These are phyloP conservation scores for Lithodes maja DNA, from an alignment of 2,888 invertebrate genomes.

Conservation along the genomic window DNA sequence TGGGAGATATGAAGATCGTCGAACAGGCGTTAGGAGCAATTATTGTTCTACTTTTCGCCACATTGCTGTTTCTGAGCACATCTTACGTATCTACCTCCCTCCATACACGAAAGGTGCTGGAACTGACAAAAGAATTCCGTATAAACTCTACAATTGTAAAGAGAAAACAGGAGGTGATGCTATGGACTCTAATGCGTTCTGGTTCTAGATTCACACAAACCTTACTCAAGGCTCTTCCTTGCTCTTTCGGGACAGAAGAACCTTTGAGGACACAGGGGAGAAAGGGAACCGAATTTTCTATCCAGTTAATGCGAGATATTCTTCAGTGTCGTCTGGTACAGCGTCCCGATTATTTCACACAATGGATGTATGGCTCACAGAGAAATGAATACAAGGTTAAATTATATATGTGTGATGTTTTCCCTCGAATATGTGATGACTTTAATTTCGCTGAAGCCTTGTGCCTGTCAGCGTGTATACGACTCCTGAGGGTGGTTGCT, in stretches of 20 bases:
- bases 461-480: background rate
- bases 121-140: no score
- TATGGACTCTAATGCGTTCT: conserved; percentile 12
- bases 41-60: no score
- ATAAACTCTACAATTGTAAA: background rate
- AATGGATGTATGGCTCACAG: conserved; percentile 9
- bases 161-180: background rate
- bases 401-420: background rate
- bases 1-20: no score
- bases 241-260: background rate
- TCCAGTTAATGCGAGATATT: background rate
- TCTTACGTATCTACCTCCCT: no score
- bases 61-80: no score
- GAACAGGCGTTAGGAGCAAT: no score
- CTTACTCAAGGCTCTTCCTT: background rate
- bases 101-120: no score
- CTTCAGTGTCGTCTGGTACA: conserved; percentile 11
- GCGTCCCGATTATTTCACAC: background rate
- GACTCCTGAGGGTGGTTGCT: background rate
- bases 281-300: background rate
- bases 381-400: background rate
- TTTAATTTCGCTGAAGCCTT: background rate
- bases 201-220: background rate
- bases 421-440: background rate
- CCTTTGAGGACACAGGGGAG: background rate